phyloP scores from a whole-genome alignment of 2,113 vertebrate species.

The Melanerpes formicivorus region DNA sequence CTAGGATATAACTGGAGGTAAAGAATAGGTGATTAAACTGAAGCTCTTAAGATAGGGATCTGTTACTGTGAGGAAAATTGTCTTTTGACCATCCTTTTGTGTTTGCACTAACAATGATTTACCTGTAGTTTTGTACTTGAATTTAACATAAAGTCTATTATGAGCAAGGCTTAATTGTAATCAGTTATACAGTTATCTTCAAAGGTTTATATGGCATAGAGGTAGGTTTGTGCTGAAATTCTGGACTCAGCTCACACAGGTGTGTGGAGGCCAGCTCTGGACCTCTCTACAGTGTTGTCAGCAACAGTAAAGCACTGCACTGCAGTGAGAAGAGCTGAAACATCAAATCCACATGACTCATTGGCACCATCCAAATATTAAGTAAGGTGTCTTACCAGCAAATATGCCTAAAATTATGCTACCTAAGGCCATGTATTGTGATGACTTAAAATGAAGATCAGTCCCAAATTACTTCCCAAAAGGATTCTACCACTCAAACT shows the following conservation, averaged over 20 bases:
- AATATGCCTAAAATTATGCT: not conserved
- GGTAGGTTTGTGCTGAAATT: not conserved
- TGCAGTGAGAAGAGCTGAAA: not conserved
- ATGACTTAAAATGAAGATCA: not conserved
- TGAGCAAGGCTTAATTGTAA: not conserved
- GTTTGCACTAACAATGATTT: not conserved
- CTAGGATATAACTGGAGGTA: not conserved
- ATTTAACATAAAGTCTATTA: not conserved
- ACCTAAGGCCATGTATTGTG: not conserved
- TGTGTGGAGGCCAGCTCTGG: not conserved
- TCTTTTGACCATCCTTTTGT: not conserved
- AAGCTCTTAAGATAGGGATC: not conserved
- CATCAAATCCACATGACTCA: not conserved
- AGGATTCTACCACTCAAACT: not conserved
- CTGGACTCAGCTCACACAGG: not conserved
- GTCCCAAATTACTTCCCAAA: not conserved
- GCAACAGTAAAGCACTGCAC: not conserved
- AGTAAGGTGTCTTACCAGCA: not conserved
- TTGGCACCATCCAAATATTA: not conserved
- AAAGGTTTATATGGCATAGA: not conserved
- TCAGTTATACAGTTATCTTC: not conserved
- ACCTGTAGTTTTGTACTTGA: not conserved
- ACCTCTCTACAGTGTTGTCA: not conserved
- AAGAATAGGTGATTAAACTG: not conserved
- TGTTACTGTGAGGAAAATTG: not conserved